Evolutionary conservation across 2,113 vertebrate genomes (phyloP).

Genomic region (Silurus glanis): DNA sequence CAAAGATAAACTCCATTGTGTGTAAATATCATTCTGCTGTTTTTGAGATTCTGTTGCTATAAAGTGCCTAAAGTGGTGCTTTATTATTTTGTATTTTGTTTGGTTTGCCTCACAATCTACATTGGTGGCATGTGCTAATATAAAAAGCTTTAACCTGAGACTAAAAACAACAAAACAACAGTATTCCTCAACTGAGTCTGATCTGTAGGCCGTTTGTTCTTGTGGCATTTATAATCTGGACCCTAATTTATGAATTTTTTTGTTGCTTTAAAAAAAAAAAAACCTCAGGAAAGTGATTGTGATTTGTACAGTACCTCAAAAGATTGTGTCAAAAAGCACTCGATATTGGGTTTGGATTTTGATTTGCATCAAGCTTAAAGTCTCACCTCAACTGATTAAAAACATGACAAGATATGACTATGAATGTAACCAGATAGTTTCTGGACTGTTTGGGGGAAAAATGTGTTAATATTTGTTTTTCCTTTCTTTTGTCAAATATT

Average conservation of each 20-base stretch:
- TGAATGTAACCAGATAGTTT: slow-evolving; percentile 91
- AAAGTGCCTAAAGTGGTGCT: slow-evolving; percentile 99
- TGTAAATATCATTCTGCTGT: slow-evolving; percentile 96
- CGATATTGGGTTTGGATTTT: slow-evolving; percentile 86
- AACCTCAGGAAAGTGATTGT: slow-evolving; percentile 98
- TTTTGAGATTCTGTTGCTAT: slow-evolving; percentile 99
- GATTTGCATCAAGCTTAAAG: slow-evolving; percentile 85
- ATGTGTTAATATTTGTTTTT: slow-evolving; percentile 51
- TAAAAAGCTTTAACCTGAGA: slow-evolving; percentile 98
- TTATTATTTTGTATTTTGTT: slow-evolving; percentile 75
- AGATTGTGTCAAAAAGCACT: slow-evolving; percentile 91
- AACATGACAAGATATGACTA: slow-evolving; percentile 83
- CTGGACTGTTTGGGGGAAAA: slow-evolving; percentile 78
- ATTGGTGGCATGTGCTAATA: slow-evolving; percentile 98
- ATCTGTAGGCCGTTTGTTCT: slow-evolving; percentile 59
- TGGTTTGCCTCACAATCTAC: slow-evolving; percentile 96
- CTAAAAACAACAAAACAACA: slow-evolving; percentile 75
- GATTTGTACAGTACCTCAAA: slow-evolving; percentile 98
- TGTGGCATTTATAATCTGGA: slow-evolving; percentile 89
- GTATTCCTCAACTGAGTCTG: slow-evolving; percentile 91
- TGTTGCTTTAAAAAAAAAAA: slow-evolving; percentile 82
- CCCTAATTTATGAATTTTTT: slow-evolving; percentile 87
- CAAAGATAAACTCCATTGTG: slow-evolving; percentile 79
- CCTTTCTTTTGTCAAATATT: slow-evolving; percentile 28
- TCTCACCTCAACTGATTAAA: slow-evolving; percentile 86